Conservation (phyloP, 2,113 vertebrate genomes). For the Oxyura jamaicensis region DNA sequence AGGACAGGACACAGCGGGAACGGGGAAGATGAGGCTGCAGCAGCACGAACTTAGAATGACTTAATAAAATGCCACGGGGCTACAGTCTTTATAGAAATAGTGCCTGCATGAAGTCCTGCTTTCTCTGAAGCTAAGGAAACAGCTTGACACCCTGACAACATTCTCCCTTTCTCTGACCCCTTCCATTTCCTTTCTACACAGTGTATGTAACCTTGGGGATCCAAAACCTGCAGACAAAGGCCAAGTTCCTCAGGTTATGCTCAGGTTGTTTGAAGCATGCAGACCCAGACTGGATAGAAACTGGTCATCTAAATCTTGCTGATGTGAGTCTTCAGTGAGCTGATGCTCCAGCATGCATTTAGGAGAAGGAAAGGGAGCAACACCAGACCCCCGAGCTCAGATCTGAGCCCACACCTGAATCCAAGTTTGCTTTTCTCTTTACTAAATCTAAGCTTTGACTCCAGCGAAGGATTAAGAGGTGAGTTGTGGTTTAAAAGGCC, state of each 20-base stretch:
- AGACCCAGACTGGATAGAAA: not conserved
- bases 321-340: not conserved
- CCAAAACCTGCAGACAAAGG: not conserved
- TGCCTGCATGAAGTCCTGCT: not conserved
- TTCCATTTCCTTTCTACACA: not conserved
- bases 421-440: not conserved
- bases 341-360: not conserved
- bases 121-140: not conserved
- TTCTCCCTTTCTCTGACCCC: not conserved
- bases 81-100: not conserved
- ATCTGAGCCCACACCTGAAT: not conserved
- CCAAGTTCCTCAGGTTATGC: not conserved
- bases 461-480: not conserved
- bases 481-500: not conserved
- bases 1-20: not conserved
- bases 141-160: not conserved
- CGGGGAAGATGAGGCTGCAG: not conserved
- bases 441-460: not conserved
- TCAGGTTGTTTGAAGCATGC: not conserved
- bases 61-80: not conserved
- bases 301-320: not conserved
- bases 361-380: not conserved
- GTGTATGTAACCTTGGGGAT: accelerated
- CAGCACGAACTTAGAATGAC: not conserved
- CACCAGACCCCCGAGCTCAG: not conserved